Evolutionary conservation across 2,888 invertebrate genomes (phyloP), one percentile per base, ranked within the genome.

Genomic region (Blomia tropicalis): DNA sequence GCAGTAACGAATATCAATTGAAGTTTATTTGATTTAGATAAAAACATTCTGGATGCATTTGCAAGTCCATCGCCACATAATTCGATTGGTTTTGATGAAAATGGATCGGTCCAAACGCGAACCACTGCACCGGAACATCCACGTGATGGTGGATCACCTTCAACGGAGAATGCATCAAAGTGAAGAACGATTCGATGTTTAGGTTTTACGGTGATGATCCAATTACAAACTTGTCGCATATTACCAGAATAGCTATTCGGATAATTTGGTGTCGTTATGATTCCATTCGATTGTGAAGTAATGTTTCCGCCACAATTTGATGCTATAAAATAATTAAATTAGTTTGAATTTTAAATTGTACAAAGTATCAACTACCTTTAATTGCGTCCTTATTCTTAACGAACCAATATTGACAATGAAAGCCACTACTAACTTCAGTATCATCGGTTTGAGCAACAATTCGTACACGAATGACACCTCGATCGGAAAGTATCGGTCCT

Each of bases 371-470:
- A 62, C 62, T 71, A 79, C 79, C 79, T 72, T 87, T 87, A 72
- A 87, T 87, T 73, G 87, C 85, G 41, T 86, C 84, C 75, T 87
- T 86, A 66, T 85, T 85, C 44, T 82, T 80, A 77, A 92, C 87
- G 74, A 95, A 96, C 70, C 87, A 84, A 75, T 93, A 98, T 70
- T 87, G 80, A 17, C 93, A 96, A 74, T 90, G 91, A 76, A 98
- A 98, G 29, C 96, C 96, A 70, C 90, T 91, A 68, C 85, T 87
- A 58, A 92, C 90, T 63, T 83, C 83, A 68, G 85, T 84, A 30
- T 80, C 79, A 74, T 95, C 87, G 32, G 95, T 87, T 72, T 87
- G 87, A 70, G 96, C 80, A 62, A 90, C 80, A 64, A 95, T 82
- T 72, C 88, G 85, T 68, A 96, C 80, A 41, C 88, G 88, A 66